phyloP scores from a whole-genome alignment of 2,888 invertebrate species.

The Diarsia brunnea region DNA sequence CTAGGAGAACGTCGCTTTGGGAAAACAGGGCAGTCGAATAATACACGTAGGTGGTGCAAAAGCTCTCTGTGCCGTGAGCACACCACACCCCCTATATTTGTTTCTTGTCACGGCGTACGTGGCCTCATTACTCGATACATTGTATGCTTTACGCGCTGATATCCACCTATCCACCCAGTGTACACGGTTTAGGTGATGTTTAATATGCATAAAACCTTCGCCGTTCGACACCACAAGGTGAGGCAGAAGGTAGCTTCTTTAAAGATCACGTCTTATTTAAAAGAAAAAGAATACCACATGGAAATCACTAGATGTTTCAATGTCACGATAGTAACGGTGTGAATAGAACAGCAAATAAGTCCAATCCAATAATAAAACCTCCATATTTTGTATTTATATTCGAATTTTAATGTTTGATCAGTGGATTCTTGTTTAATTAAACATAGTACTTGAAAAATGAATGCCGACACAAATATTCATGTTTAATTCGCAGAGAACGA shows the following conservation, averaged over 20 bases:
- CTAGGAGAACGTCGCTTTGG: conserved; percentile 63
- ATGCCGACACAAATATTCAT: conserved; percentile 77
- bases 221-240: conserved; percentile 64
- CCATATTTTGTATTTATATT: conserved; percentile 2
- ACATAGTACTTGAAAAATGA: conserved; percentile 64
- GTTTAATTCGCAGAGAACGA: conserved; percentile 75
- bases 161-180: conserved; percentile 56
- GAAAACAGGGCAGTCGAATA: conserved; percentile 69
- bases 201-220: conserved; percentile 65
- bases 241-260: conserved; percentile 53
- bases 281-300: conserved; percentile 38
- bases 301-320: conserved; percentile 42
- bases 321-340: conserved; percentile 28
- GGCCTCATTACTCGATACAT: conserved; percentile 80
- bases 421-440: conserved; percentile 49
- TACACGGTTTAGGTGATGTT: conserved; percentile 55
- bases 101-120: conserved; percentile 80
- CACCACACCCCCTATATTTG: conserved; percentile 79
- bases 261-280: conserved; percentile 60
- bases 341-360: conserved; percentile 5
- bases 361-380: conserved; percentile 6
- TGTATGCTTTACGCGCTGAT: conserved; percentile 69
- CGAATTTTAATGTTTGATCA: conserved; percentile 42
- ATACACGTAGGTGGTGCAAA: conserved; percentile 74
- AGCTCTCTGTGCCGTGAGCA: conserved; percentile 75